Conservation (phyloP, 2,113 vertebrate genomes). For the Nothoprocta perdicaria region DNA sequence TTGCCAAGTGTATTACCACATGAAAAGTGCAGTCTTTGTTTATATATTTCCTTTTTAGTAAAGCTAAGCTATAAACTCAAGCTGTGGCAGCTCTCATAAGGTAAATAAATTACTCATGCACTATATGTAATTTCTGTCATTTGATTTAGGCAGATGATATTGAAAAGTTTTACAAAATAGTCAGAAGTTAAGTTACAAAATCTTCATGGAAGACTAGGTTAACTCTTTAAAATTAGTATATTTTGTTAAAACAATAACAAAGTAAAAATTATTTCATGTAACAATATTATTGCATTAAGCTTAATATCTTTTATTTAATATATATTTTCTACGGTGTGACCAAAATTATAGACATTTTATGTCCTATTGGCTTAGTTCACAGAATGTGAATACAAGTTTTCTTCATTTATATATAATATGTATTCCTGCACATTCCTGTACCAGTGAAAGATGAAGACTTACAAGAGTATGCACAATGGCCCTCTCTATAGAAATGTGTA, state of each 20-base stretch:
- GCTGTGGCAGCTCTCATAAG: slow-evolving; percentile 22
- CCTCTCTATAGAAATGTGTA: background rate
- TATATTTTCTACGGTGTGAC: background rate
- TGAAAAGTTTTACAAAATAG: background rate
- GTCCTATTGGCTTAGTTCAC: background rate
- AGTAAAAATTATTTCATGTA: background rate
- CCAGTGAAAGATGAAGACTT: background rate
- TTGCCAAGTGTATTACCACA: background rate
- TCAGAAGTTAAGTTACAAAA: background rate
- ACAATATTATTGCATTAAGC: background rate
- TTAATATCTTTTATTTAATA: background rate
- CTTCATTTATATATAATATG: background rate
- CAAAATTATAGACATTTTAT: background rate
- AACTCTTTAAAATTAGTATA: background rate
- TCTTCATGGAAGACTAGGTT: background rate
- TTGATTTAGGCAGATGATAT: background rate
- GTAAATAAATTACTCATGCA: background rate
- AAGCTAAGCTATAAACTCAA: background rate
- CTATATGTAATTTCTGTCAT: background rate
- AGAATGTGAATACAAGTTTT: background rate
- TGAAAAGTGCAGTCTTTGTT: background rate
- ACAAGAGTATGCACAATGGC: fast-evolving
- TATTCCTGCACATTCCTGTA: background rate
- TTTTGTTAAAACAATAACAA: background rate
- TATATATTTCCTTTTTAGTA: background rate